These are phyloP conservation scores for Brachyrhaphis roseni DNA, from an alignment of 2,797 vertebrate genomes.

Conservation along the genomic window DNA sequence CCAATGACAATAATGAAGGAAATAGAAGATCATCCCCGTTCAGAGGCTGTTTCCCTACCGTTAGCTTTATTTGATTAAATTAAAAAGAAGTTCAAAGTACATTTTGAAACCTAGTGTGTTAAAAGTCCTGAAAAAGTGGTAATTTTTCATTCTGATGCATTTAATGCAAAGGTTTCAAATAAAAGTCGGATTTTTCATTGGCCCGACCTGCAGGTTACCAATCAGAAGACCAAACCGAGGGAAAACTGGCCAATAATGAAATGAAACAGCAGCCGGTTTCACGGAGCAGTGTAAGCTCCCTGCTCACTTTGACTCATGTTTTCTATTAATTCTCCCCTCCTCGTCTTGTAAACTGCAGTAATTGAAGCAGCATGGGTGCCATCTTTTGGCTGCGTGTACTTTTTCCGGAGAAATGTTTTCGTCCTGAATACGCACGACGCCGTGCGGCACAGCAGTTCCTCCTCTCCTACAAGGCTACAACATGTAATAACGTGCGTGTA, in stretches of 20 bases:
- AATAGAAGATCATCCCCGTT: background rate
- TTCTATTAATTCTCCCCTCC: background rate
- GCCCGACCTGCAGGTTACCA: background rate
- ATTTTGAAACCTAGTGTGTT: background rate
- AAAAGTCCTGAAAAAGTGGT: background rate
- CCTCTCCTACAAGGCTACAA: constrained; percentile 69
- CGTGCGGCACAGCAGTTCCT: constrained; percentile 49
- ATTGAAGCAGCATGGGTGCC: constrained; percentile 39
- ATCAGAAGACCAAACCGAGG: background rate
- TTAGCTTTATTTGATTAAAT: background rate
- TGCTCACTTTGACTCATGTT: background rate
- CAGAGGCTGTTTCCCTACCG: background rate
- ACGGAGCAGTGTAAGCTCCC: background rate
- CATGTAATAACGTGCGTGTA: background rate
- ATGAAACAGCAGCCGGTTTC: background rate
- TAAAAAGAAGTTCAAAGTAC: background rate
- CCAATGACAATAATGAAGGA: background rate
- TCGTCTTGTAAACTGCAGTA: constrained; percentile 16
- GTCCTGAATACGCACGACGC: constrained; percentile 42
- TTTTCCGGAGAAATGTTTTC: constrained; percentile 36
- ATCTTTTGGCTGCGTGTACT: constrained; percentile 50
- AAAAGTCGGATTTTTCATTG: background rate
- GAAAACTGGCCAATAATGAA: background rate
- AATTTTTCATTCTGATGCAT: background rate
- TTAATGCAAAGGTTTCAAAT: background rate